These are phyloP conservation scores for Euplexia lucipara DNA, from an alignment of 2,888 invertebrate species.

Conservation along the genomic window DNA sequence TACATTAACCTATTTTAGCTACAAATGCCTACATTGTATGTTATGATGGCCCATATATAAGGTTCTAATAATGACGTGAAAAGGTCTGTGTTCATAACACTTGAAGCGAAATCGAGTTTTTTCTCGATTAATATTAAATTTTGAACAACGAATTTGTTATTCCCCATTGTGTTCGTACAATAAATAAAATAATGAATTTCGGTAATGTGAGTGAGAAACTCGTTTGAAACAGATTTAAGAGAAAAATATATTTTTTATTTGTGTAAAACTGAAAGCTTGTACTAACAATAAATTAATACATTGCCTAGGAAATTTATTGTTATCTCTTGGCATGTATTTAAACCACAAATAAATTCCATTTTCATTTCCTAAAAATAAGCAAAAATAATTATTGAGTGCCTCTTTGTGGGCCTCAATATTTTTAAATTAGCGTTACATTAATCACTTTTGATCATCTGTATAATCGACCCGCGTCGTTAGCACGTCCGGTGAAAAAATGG, in stretches of 20 bases:
- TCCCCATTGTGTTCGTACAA: slow-evolving; percentile 5
- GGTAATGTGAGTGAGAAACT: slow-evolving; percentile 4
- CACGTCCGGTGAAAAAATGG: too few species aligned
- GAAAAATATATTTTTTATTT: slow-evolving; percentile 4
- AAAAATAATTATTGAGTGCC: too few species aligned
- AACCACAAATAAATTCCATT: too few species aligned
- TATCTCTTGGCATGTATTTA: too few species aligned
- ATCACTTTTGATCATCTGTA: too few species aligned
- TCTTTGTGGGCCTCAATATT: too few species aligned
- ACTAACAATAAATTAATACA: slow-evolving; percentile 5
- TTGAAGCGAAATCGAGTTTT: slow-evolving; percentile 6
- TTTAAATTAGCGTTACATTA: too few species aligned
- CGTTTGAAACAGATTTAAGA: slow-evolving; percentile 1
- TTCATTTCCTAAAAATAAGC: too few species aligned
- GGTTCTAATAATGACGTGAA: slow-evolving; percentile 8
- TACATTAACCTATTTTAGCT: background rate
- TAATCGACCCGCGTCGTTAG: too few species aligned
- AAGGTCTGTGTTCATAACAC: slow-evolving; percentile 2
- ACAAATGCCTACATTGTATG: too few species aligned
- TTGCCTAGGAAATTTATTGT: background rate
- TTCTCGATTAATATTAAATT: slow-evolving; percentile 9
- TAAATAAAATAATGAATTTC: slow-evolving; percentile 9
- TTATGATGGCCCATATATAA: background rate
- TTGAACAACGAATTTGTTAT: slow-evolving; percentile 21
- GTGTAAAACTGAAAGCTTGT: slow-evolving; percentile 1